A percentile compares a stretch with the other conserved stretches of the same genome.
Evolutionary conservation across 2,888 invertebrate species (phyloP).

Genomic region (Cantharis rufa): DNA sequence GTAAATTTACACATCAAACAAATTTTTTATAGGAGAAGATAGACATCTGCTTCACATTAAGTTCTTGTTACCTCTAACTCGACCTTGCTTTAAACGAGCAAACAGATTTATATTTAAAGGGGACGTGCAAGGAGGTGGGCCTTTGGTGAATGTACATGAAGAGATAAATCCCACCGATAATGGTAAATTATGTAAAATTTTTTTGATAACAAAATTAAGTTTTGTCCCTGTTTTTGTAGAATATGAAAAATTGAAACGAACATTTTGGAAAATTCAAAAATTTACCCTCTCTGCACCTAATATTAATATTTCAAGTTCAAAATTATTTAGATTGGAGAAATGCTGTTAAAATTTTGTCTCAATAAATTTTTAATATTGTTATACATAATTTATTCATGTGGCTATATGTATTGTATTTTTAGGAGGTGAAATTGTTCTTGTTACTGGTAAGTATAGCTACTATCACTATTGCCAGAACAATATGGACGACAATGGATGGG

Average conservation of each 20-base stretch:
- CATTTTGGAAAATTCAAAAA: slow-evolving; percentile 5
- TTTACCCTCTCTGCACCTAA: not conserved
- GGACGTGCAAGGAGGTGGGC: slow-evolving; percentile 54
- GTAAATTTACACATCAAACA: not conserved
- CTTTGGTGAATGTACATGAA: slow-evolving; percentile 77
- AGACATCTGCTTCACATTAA: slow-evolving; percentile 73
- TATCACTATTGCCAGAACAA: slow-evolving; percentile 96
- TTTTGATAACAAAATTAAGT: not conserved
- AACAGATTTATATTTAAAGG: slow-evolving; percentile 65
- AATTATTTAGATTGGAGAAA: slow-evolving; percentile 2
- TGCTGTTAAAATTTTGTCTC: not conserved
- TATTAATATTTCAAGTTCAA: not conserved
- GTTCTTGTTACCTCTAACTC: slow-evolving; percentile 68
- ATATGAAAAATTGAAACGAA: slow-evolving; percentile 1
- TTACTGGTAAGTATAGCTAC: slow-evolving; percentile 88
- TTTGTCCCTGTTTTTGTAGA: slow-evolving; percentile 12
- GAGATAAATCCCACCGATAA: slow-evolving; percentile 52
- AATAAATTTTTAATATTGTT: not conserved
- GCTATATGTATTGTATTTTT: slow-evolving; percentile 33
- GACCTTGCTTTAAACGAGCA: slow-evolving; percentile 76
- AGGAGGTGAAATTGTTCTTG: slow-evolving; percentile 61
- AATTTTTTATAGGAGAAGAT: slow-evolving; percentile 60
- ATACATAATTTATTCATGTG: not conserved
- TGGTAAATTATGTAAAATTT: slow-evolving; percentile 33
- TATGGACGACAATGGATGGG: slow-evolving; percentile 92